Evolutionary conservation across 2,797 vertebrate genomes (phyloP).

Genomic region (Lacerta viridis): DNA sequence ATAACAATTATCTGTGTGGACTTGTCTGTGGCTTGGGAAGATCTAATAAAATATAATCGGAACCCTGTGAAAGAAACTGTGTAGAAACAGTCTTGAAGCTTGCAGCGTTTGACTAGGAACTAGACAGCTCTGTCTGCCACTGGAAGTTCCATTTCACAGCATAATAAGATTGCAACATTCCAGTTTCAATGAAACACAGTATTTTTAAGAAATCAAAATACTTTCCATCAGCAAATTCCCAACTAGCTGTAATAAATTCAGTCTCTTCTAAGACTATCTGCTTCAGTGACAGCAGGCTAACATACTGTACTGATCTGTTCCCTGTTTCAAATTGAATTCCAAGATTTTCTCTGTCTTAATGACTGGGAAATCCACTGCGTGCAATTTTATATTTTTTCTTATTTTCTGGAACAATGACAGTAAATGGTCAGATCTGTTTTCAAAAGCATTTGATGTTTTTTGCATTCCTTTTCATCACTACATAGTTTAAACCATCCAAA

Average conservation of each 20-base stretch:
- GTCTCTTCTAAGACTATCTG: neutral
- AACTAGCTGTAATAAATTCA: slow-evolving; percentile 9
- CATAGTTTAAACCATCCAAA: slow-evolving; percentile 18
- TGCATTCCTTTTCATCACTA: slow-evolving; percentile 17
- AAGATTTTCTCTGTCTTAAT: slow-evolving; percentile 12
- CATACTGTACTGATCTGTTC: neutral
- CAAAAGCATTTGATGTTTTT: neutral
- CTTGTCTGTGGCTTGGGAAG: neutral
- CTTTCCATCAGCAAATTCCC: slow-evolving; percentile 21
- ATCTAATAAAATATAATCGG: slow-evolving; percentile 2
- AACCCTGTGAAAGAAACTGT: neutral
- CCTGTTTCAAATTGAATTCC: slow-evolving; percentile 17
- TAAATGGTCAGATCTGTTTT: slow-evolving; percentile 11
- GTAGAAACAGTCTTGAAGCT: neutral
- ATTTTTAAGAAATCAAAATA: slow-evolving; percentile 21
- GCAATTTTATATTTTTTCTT: neutral
- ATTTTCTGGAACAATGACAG: neutral
- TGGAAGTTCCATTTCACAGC: neutral
- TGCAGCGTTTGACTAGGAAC: neutral
- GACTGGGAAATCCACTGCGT: neutral
- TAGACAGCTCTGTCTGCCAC: neutral
- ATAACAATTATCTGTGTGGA: neutral
- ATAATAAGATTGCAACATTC: slow-evolving; percentile 5
- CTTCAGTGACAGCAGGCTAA: neutral
- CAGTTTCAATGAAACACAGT: neutral